Conservation (phyloP, 1,140 invertebrate species). For the Aradophagus sp. region DNA sequence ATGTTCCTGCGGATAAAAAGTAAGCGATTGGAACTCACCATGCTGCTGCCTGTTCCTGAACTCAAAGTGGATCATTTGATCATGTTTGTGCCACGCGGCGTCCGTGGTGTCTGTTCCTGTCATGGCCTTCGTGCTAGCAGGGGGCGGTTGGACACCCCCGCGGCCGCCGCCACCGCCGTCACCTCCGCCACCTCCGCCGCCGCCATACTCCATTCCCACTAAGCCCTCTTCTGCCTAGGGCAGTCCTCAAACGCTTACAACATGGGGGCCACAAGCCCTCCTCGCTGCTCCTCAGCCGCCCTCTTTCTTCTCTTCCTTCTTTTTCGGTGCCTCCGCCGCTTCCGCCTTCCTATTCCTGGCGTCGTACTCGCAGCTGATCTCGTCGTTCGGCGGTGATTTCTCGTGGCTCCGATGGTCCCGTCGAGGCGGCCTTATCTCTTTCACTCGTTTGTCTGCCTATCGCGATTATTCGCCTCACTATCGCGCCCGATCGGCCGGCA, state of each 20-base stretch:
- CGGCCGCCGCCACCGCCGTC: slow-evolving; percentile 67
- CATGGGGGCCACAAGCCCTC: slow-evolving; percentile 53
- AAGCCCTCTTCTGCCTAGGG: slow-evolving; percentile 61
- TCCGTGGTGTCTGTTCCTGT: slow-evolving; percentile 72
- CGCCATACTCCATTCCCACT: slow-evolving; percentile 71
- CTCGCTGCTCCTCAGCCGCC: slow-evolving; percentile 37
- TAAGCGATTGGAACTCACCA: slow-evolving; percentile 7
- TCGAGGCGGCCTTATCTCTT: too few relatives aligned
- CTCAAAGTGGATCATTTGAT: slow-evolving; percentile 74
- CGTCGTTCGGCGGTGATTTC: slow-evolving; percentile 37
- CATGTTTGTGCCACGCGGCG: slow-evolving; percentile 73
- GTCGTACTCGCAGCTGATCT: slow-evolving; percentile 16
- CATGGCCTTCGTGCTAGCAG: slow-evolving; percentile 65
- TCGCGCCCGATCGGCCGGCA: neutral
- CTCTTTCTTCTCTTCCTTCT: slow-evolving; percentile 20
- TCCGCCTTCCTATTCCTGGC: slow-evolving; percentile 25
- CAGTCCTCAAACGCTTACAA: slow-evolving; percentile 52
- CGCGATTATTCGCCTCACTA: neutral
- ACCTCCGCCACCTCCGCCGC: slow-evolving; percentile 65
- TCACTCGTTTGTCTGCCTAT: slow-evolving; percentile 19
- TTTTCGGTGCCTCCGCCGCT: slow-evolving; percentile 27
- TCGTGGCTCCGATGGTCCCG: slow-evolving; percentile 11
- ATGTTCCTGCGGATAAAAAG: neutral
- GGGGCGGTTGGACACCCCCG: slow-evolving; percentile 71
- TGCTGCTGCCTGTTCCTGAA: slow-evolving; percentile 73